Percentiles rank a stretch among this genome's conserved stretches.
Conservation (phyloP, 2,797 vertebrate genomes). For the Dermochelys coriacea region DNA sequence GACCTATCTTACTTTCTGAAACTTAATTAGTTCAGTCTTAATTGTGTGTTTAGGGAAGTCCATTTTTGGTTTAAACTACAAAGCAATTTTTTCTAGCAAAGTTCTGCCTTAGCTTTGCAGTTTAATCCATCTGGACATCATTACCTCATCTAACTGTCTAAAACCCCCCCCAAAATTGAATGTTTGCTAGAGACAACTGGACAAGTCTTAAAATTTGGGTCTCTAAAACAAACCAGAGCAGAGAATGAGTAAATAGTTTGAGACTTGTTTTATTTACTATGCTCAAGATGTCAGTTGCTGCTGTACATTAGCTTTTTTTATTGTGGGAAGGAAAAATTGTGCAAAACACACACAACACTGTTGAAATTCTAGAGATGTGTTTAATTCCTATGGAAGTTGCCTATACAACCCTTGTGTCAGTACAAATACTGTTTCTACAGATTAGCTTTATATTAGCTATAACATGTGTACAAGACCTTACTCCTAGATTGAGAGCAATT, state of each 20-base stretch:
- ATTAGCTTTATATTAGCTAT: not conserved
- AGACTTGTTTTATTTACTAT: not conserved
- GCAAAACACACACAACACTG: not conserved
- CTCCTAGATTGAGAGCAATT: not conserved
- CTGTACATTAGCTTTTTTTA: not conserved
- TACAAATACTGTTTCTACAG: not conserved
- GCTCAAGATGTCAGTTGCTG: not conserved
- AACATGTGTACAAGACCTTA: not conserved
- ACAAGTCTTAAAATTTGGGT: constrained; percentile 2
- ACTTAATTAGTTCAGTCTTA: constrained; percentile 51
- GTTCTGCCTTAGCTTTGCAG: constrained; percentile 67
- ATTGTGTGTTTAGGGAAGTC: constrained; percentile 41
- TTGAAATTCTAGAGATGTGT: not conserved
- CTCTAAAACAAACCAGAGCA: constrained; percentile 9
- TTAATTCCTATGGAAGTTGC: not conserved
- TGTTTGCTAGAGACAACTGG: constrained; percentile 66
- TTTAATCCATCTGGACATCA: constrained; percentile 69
- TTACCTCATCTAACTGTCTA: constrained; percentile 72
- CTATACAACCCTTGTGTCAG: not conserved
- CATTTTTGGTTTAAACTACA: constrained; percentile 68
- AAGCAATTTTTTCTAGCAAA: constrained; percentile 54
- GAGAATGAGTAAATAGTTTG: constrained; percentile 1
- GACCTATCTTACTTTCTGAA: constrained; percentile 42
- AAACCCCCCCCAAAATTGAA: constrained; percentile 53
- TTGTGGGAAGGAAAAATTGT: not conserved